Evolutionary conservation across 2,888 invertebrate species (phyloP), one percentile per base, ranked within the genome.

Genomic region (Cheilosia impressa): DNA sequence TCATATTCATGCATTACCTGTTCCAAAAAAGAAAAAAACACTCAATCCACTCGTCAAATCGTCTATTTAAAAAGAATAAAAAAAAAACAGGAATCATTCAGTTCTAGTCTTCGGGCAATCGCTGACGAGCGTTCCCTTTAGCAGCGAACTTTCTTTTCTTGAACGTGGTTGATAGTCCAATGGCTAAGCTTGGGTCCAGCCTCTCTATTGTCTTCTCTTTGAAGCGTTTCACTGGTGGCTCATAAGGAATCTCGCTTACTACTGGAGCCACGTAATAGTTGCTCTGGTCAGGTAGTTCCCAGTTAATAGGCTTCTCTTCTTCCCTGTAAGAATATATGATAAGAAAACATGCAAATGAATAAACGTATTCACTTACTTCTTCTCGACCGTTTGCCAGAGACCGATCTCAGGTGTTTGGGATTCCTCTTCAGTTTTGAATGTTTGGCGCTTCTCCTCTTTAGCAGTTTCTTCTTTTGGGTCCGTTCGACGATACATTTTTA

Each of bases 311-410:
- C 88, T 94, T 92, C 31, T 90, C 91, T 45, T 93, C 91, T 73
- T 95, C 95, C 90, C 75, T 82, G 19, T 19, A 65, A 47, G 19
- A 38, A 52, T 31, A 68, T 19, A 43, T 5, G 10, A 41, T 10
- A n/a, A 66, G 5, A 1, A 4, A 10, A 27, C 4, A 17, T 19
- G 13, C 4, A 22, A 43, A 7, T 45, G 10, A 9, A 60, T 19
- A 15, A 6, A 19, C 17, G 41, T 9, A 27, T 27, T 9, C 10
- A 91, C 93, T 90, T 93, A 96, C 95, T 93, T 93, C 87, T 93
- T 92, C 80, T 94, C 93, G 7, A 97, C 94, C 6, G 94, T 93
- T 89, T 94, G 94, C 97, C 97, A 97, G n/a, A 94, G 93, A 6
- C 97, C 97, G 89, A 96, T 96, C 0, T 96, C 96, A 87, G 95